Percentiles rank a stretch among this genome's conserved stretches.
Conservation (phyloP, 2,888 invertebrate genomes). For the Drosophila emarginata region DNA sequence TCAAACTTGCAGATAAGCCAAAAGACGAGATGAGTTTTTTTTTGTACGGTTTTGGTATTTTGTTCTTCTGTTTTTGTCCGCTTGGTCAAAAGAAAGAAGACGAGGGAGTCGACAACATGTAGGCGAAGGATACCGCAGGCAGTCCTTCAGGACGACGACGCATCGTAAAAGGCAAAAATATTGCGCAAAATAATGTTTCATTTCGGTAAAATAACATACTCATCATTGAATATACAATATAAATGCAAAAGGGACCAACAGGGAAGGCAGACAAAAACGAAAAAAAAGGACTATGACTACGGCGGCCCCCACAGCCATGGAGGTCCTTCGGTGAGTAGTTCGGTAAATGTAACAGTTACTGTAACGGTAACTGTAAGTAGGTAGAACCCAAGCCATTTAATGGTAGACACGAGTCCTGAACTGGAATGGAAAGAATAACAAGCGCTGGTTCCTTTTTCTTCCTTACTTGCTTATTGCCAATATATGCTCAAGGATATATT, state of each 20-base stretch:
- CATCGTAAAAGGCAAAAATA: constrained; percentile 65
- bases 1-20: constrained; percentile 76
- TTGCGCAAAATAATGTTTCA: constrained; percentile 63
- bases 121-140: constrained; percentile 12
- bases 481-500: neutral
- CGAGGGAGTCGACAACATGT: neutral
- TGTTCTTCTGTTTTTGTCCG: neutral
- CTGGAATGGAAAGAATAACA: constrained; percentile 1
- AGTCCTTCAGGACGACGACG: constrained; percentile 24
- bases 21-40: constrained; percentile 56
- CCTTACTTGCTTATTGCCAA: neutral
- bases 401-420: constrained; percentile 13
- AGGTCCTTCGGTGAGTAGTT: constrained; percentile 1
- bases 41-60: neutral
- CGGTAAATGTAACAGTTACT: constrained; percentile 13
- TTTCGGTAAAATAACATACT: constrained; percentile 69
- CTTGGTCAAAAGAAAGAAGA: constrained; percentile 4
- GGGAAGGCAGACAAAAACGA: neutral
- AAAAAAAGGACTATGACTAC: constrained; percentile 3
- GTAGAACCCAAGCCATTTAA: constrained; percentile 14
- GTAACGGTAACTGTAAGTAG: constrained; percentile 19
- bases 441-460: neutral
- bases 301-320: neutral
- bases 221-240: constrained; percentile 63
- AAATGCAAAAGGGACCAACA: constrained; percentile 42